Evolutionary conservation across 2,113 vertebrate species (phyloP), one percentile per base, ranked within the genome.

Genomic region (Sprattus sprattus): DNA sequence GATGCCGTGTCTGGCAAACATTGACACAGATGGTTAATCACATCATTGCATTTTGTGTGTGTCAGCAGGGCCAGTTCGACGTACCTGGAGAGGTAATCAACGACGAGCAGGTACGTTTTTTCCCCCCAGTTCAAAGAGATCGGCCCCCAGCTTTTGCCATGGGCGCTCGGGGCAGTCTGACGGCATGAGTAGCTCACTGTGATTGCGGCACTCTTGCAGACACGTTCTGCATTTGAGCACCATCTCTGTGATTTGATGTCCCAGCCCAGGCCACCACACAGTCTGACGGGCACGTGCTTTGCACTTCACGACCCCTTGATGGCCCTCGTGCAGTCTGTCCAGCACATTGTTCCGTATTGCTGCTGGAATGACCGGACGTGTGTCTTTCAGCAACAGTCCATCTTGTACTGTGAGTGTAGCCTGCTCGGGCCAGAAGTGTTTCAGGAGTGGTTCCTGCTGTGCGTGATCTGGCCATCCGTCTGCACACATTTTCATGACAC

Each of bases 1-100:
- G 22, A 90, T 86, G 16, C 86, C 86, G 67, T 86, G 84, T 9
- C 83, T 6, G 39, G 85, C 83, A 28, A 88, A 88, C 0, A 87
- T 85, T 2, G 52, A 86, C 32, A 88, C 5, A 87, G 13, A 18
- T 88, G 83, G 0, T 45, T 11, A 57, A 83, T 82, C 7, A 88
- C 83, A 45, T 88, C 83, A 3, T 28, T 46, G 0, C 47, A 80
- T 82, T 28, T 83, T 4, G 75, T 22, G 45, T 3, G 80, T 15
- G 54, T 32, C 9, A 84, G 50, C 52, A 85, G 78, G 20, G 81
- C 52, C 13, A 84, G 67, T 18, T 85, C 85, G 2, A 85, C 81
- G 64, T 83, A 87, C 39, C 81, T 67, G 6, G 54, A 89, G 9
- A 47, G 47, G 6, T 89, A 89, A 25, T 89, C 85, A 50, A 85